Percentiles rank a stretch among this genome's conserved stretches.
Evolutionary conservation across 2,113 vertebrate genomes (phyloP).

Genomic region (Notothenia coriiceps): DNA sequence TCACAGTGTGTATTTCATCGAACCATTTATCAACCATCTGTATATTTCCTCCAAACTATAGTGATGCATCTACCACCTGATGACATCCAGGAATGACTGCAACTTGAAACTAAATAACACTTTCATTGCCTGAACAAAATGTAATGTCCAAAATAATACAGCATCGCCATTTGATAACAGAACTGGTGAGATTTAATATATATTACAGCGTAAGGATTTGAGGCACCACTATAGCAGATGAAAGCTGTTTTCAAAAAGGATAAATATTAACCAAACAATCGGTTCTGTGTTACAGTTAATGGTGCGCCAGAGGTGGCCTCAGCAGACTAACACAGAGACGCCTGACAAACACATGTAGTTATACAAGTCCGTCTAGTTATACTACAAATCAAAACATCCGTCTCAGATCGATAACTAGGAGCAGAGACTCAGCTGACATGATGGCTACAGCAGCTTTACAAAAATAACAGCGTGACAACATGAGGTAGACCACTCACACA

Average conservation of each 20-base stretch:
- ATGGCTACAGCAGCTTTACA: slow-evolving; percentile 55
- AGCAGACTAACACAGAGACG: background rate
- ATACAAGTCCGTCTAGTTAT: background rate
- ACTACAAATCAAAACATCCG: slow-evolving; percentile 12
- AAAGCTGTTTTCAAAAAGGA: slow-evolving; percentile 10
- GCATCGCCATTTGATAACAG: background rate
- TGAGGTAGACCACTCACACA: slow-evolving; percentile 68
- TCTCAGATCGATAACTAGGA: background rate
- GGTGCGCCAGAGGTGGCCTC: background rate
- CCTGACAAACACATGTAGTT: background rate
- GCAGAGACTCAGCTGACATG: slow-evolving; percentile 30
- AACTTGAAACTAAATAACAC: slow-evolving; percentile 19
- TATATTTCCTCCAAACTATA: background rate
- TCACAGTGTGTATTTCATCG: slow-evolving; percentile 65
- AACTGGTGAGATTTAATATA: slow-evolving; percentile 7
- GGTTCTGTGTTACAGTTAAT: slow-evolving; percentile 27
- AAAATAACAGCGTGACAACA: slow-evolving; percentile 45
- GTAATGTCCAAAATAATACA: slow-evolving; percentile 16
- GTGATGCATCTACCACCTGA: slow-evolving; percentile 18
- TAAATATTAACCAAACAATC: background rate
- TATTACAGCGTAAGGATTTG: slow-evolving; percentile 33
- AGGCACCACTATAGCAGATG: slow-evolving; percentile 16
- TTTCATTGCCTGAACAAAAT: slow-evolving; percentile 36
- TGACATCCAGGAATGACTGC: background rate
- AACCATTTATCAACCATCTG: slow-evolving; percentile 16